phyloP scores from a whole-genome alignment of 2,888 invertebrate genomes.

The Himalopsyche tibetana region DNA sequence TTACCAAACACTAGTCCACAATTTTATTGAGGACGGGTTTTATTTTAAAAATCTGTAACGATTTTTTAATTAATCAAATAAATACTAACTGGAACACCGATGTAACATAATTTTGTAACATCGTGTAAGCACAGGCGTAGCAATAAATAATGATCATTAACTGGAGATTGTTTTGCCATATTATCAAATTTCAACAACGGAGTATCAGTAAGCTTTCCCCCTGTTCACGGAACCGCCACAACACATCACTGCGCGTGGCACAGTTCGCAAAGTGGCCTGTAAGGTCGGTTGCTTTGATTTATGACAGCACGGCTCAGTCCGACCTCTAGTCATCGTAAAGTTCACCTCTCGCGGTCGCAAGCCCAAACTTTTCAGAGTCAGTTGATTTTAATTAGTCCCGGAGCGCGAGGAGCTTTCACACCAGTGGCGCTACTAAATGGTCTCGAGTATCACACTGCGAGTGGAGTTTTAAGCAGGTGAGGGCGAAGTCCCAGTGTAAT shows the following conservation, averaged over 20 bases:
- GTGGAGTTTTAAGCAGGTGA: background rate
- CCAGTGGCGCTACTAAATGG: slow-evolving; percentile 2
- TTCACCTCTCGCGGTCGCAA: slow-evolving; percentile 36
- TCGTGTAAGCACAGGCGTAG: too few species aligned
- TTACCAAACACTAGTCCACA: too few species aligned
- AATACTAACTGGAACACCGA: too few species aligned
- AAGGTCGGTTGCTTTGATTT: slow-evolving; percentile 1
- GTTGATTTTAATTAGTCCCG: slow-evolving; percentile 36
- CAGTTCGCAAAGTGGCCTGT: slow-evolving; percentile 32
- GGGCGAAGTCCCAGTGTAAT: background rate
- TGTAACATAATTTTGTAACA: too few species aligned
- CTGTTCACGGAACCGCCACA: background rate
- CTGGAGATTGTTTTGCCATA: too few species aligned
- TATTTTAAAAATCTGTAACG: too few species aligned
- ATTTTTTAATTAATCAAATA: too few species aligned
- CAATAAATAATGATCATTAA: too few species aligned
- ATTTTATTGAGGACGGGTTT: too few species aligned
- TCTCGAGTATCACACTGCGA: background rate
- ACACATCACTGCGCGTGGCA: slow-evolving; percentile 6
- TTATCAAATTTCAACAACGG: too few species aligned
- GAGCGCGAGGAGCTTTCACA: background rate
- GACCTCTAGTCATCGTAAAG: slow-evolving; percentile 32
- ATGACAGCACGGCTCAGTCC: slow-evolving; percentile 27
- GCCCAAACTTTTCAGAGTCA: slow-evolving; percentile 40
- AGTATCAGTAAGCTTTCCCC: background rate